Base-by-base conservation (phyloP, 2,888 invertebrate genomes). In the Therioaphis trifolii region DNA sequence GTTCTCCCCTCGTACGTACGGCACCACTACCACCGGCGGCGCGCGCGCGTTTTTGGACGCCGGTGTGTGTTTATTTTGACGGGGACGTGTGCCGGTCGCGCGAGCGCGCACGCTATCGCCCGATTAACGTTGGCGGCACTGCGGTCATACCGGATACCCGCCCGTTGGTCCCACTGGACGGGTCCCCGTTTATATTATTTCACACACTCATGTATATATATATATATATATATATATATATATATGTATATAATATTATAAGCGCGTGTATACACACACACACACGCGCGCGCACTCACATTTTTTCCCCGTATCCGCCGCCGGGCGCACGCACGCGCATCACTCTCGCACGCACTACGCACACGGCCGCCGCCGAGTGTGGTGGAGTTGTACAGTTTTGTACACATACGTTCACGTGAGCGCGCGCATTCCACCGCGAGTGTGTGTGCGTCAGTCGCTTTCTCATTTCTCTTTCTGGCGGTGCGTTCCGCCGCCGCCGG, bases 381-480 rank as follows among this genome's bases (percentile, higher is more conserved):
- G n/a, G n/a, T n/a, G n/a, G n/a, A n/a, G n/a, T n/a, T 4, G 7
- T 29, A 52, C 27, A 43, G 14, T 49, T 69, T 46, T 76, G 46
- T 49, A 49, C 63, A 63, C 43, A 46, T 52, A 52, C 72, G 72
- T 82, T 82, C 82, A 82, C 82, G 82, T 82, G 82, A 82, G 74
- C 63, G 74, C 74, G 82, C 82, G 72, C 72, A 74, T 74, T 74
- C 72, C 82, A 63, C 49, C 14, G 52, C n/a, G 35, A 49, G 82
- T 82, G 72, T 74, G 72, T 82, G 82, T 24, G 72, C 63, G 72
- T 72, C 24, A 21, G 72, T 71, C 35, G 82, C 82, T 82, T 82
- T 82, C 82, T 82, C 82, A 82, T 82, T 82, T 82, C 82, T 82
- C 82, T 82, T 85, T 85, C 84, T 85, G 79, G 85, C 84, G 58